Evolutionary conservation across 2,888 invertebrate genomes (phyloP).

Genomic region (Ernsta delagoae): DNA sequence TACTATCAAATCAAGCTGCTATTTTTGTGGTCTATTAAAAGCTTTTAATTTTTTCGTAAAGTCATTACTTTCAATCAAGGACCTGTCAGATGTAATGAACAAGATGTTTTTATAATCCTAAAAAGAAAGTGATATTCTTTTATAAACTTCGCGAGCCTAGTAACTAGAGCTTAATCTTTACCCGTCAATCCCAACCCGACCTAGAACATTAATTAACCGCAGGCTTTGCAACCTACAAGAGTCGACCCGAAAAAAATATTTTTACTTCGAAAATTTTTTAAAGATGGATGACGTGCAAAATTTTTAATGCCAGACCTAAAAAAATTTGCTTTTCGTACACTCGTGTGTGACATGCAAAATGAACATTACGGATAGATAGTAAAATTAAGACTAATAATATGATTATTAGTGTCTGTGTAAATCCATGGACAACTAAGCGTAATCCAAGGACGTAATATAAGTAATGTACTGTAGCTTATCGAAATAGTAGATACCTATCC

Average conservation of each 20-base stretch:
- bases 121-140: constrained; percentile 2
- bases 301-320: background rate
- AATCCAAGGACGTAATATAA: too few relatives aligned
- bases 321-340: too few relatives aligned
- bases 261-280: background rate
- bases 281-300: background rate
- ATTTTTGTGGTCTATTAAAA: too few relatives aligned
- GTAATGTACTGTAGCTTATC: too few relatives aligned
- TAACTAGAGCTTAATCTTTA: constrained; percentile 26
- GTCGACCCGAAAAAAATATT: background rate
- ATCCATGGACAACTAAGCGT: too few relatives aligned
- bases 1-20: too few relatives aligned
- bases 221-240: constrained; percentile 15
- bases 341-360: too few relatives aligned
- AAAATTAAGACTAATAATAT: too few relatives aligned
- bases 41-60: background rate
- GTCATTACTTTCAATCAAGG: constrained; percentile 16
- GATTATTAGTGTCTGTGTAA: too few relatives aligned
- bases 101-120: background rate
- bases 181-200: constrained; percentile 17
- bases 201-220: constrained; percentile 16
- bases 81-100: constrained; percentile 19
- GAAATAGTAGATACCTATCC: too few relatives aligned
- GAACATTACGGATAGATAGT: background rate
- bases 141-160: constrained; percentile 1